Conservation (phyloP, 2,113 vertebrate species). For the Alouatta palliata region DNA sequence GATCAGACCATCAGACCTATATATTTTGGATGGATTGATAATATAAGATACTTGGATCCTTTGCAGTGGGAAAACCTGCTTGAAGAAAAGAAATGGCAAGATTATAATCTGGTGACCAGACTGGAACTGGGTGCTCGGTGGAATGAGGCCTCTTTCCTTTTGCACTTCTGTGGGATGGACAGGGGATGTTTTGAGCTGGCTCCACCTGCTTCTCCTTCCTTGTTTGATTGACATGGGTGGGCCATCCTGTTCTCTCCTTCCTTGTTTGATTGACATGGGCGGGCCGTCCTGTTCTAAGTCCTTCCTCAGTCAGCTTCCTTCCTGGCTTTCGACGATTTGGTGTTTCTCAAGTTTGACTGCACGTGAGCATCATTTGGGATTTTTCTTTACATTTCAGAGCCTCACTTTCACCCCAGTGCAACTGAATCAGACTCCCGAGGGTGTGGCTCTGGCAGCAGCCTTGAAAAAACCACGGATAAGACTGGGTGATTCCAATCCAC, state of each 20-base stretch:
- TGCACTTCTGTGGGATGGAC: not conserved
- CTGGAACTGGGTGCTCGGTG: rapidly evolving
- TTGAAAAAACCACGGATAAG: too few species aligned
- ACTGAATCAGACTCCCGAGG: not conserved
- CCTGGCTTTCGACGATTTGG: not conserved
- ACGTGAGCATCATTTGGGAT: not conserved
- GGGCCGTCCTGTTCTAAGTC: rapidly evolving
- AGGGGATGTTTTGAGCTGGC: rapidly evolving
- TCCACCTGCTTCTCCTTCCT: rapidly evolving
- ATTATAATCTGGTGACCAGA: rapidly evolving
- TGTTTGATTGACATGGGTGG: not conserved
- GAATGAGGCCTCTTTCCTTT: too few species aligned
- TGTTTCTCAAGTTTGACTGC: not conserved
- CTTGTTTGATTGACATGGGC: rapidly evolving
- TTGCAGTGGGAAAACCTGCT: not conserved
- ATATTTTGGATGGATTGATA: not conserved
- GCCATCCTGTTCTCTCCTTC: too few species aligned
- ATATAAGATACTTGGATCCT: not conserved
- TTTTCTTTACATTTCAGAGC: not conserved
- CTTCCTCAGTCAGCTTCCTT: not conserved
- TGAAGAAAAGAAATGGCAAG: not conserved
- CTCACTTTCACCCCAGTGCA: not conserved
- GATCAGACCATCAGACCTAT: not conserved
- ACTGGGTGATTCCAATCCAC: not conserved
- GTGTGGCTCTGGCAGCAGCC: too few species aligned